Percentiles rank a stretch among this genome's conserved stretches.
phyloP scores from a whole-genome alignment of 2,797 vertebrate species.

The Molothrus aeneus region DNA sequence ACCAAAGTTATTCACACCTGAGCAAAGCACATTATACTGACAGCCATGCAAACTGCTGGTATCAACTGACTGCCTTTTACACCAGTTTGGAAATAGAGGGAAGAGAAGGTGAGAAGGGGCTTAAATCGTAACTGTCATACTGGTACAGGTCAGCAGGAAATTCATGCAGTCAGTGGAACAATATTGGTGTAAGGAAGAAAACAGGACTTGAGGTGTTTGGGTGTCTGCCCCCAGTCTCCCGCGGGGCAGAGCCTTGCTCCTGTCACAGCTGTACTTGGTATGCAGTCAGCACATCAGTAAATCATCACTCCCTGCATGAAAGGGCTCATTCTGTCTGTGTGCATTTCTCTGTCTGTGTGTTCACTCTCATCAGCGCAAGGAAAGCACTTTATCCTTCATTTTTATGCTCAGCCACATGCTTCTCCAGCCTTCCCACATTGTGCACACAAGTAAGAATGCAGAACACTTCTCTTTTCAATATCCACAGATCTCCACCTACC shows the following conservation, averaged over 20 bases:
- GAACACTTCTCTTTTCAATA: neutral
- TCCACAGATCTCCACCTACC: neutral
- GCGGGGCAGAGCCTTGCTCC: neutral
- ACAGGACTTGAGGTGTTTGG: neutral
- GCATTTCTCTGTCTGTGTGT: conserved; percentile 5
- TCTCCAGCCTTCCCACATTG: neutral
- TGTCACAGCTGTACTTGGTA: neutral
- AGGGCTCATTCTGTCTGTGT: conserved; percentile 38
- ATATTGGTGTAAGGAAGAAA: neutral
- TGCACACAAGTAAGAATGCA: neutral
- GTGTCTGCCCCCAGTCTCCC: neutral
- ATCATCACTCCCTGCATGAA: neutral
- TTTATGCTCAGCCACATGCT: conserved; percentile 21
- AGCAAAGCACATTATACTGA: neutral
- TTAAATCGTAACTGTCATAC: neutral
- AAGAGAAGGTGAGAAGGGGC: neutral
- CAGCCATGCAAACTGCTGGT: neutral
- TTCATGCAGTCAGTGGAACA: neutral
- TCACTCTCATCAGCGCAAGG: neutral
- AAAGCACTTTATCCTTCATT: conserved; percentile 53
- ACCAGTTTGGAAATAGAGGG: neutral
- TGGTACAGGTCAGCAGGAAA: neutral
- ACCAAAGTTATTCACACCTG: neutral
- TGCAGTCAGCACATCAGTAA: conserved; percentile 17
- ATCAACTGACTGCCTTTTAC: neutral